A percentile compares a stretch with the other conserved stretches of the same genome.
Evolutionary conservation across 1,140 invertebrate genomes (phyloP).

Genomic region (Idris sp.): DNA sequence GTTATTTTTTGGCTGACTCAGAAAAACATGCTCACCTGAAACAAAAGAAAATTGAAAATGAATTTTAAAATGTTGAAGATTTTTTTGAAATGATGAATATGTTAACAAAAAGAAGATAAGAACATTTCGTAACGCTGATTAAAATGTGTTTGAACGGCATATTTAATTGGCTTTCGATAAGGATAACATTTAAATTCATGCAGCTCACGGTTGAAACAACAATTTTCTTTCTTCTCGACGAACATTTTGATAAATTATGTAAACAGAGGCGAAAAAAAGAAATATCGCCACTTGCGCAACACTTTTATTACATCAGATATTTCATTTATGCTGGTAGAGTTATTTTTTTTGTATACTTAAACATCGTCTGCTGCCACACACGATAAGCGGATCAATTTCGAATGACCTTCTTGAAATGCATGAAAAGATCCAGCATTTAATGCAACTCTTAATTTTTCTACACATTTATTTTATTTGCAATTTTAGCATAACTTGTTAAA

Average conservation of each 20-base stretch:
- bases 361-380: conserved; percentile 36
- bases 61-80: too few species aligned
- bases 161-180: conserved; percentile 2
- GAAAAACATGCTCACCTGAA: too few species aligned
- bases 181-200: background rate
- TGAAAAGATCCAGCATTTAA: too few species aligned
- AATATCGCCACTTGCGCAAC: conserved; percentile 34
- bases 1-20: too few species aligned
- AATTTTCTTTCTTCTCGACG: conserved; percentile 11
- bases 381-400: conserved; percentile 49
- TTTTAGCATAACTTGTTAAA: too few species aligned
- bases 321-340: conserved; percentile 29
- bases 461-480: too few species aligned
- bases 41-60: too few species aligned
- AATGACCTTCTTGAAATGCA: conserved; percentile 48
- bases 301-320: conserved; percentile 45
- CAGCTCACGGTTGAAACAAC: conserved; percentile 3
- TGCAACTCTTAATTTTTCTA: too few species aligned
- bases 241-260: conserved; percentile 37
- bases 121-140: background rate
- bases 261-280: conserved; percentile 33
- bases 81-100: too few species aligned
- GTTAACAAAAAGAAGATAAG: background rate
- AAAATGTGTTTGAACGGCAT: conserved; percentile 5
- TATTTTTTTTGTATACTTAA: conserved; percentile 44